Conservation (phyloP, 2,113 vertebrate genomes). For the Ondatra zibethicus region DNA sequence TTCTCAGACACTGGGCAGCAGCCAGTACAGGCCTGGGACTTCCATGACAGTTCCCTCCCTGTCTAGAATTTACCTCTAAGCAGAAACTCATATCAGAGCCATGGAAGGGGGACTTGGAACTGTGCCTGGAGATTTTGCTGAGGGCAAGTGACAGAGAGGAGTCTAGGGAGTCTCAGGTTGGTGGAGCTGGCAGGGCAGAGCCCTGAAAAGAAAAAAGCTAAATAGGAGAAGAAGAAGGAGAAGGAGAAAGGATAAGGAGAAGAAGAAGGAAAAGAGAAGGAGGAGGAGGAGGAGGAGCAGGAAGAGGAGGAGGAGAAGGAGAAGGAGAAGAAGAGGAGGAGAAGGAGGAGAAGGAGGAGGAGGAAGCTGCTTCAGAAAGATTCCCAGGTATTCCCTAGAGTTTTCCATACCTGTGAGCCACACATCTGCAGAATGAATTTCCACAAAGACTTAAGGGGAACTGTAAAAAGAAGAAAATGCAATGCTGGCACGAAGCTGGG, state of each 20-base stretch:
- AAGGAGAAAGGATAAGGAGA: too few species aligned
- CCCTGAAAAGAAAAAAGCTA: neutral
- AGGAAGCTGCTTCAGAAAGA: neutral
- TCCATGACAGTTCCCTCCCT: too few species aligned
- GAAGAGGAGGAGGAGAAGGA: too few species aligned
- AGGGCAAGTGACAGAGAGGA: neutral
- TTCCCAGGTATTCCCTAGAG: neutral
- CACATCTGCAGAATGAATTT: neutral
- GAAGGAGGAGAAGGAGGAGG: too few species aligned
- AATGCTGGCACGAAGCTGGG: neutral
- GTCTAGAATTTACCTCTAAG: too few species aligned
- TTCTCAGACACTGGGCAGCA: neutral
- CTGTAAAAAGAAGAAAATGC: neutral
- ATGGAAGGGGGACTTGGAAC: neutral
- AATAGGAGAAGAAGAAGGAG: rapidly evolving
- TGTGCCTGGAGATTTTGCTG: neutral
- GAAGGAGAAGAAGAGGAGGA: too few species aligned
- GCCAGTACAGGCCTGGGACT: neutral
- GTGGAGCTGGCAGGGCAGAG: neutral
- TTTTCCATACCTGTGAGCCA: neutral
- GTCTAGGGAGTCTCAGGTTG: neutral
- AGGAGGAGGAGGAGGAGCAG: too few species aligned
- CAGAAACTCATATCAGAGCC: too few species aligned
- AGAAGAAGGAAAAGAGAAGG: too few species aligned
- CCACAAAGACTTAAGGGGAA: neutral